Evolutionary conservation across 2,113 vertebrate species (phyloP).

Genomic region (Rhadina sibilatrix): DNA sequence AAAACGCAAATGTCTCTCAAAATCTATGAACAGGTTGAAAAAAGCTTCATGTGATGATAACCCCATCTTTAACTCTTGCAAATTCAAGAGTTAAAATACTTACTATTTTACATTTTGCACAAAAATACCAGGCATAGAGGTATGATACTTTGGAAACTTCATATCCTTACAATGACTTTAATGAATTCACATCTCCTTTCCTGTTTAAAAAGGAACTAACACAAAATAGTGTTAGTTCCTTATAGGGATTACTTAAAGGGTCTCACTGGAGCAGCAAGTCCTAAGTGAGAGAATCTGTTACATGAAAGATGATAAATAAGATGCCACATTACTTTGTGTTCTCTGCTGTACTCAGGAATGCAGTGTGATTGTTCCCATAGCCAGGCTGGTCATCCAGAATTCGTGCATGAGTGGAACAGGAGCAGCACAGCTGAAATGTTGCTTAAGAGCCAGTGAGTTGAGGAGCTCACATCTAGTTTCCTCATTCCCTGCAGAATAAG

Average conservation of each 20-base stretch:
- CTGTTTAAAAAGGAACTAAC: neutral
- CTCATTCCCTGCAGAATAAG: neutral
- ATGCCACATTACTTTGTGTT: neutral
- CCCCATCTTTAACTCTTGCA: neutral
- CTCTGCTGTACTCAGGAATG: neutral
- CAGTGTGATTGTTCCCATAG: fast-evolving
- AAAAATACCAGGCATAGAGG: neutral
- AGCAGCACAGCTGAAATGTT: neutral
- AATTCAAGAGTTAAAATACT: neutral
- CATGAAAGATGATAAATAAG: neutral
- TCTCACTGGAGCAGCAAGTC: neutral
- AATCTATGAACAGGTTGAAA: neutral
- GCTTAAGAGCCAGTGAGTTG: neutral
- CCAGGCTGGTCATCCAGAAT: neutral
- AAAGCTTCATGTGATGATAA: neutral
- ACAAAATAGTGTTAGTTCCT: neutral
- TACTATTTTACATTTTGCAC: neutral
- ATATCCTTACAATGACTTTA: neutral
- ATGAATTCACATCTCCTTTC: neutral
- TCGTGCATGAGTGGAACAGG: neutral
- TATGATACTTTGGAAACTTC: neutral
- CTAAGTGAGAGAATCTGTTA: neutral
- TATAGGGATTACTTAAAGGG: neutral
- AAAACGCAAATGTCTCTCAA: neutral
- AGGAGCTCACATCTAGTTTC: neutral